Conservation (phyloP, 53 echinoderm and acorn worm species). For the Patiria pectinifera region DNA sequence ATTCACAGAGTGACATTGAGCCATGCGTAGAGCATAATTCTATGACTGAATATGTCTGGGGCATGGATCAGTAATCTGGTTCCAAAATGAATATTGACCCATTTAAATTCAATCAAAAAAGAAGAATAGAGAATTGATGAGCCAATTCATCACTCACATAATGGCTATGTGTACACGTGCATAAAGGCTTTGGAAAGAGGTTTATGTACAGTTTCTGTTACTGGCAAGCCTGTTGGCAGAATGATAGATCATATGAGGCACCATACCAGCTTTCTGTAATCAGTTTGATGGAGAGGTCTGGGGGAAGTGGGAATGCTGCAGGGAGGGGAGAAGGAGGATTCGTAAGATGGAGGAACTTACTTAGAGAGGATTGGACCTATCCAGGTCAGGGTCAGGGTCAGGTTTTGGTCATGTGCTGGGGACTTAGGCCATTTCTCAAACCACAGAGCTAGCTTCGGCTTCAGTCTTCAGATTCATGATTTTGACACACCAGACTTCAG, state of each 20-base stretch:
- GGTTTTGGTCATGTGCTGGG: neutral
- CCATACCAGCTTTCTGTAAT: neutral
- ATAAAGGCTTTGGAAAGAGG: neutral
- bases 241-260: conserved; percentile 6
- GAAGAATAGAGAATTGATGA: conserved; percentile 33
- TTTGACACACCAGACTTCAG: too few species aligned
- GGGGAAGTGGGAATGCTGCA: neutral
- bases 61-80: conserved; percentile 51
- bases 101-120: conserved; percentile 34
- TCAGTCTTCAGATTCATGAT: too few species aligned
- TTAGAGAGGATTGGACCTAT: neutral
- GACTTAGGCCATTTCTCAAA: neutral
- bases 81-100: conserved; percentile 47
- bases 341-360: neutral
- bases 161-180: neutral
- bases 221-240: conserved; percentile 1
- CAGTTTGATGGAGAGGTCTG: neutral
- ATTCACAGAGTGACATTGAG: neutral
- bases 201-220: neutral
- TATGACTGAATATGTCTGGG: conserved; percentile 55
- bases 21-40: neutral
- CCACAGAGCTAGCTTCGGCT: too few species aligned
- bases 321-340: neutral
- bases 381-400: neutral
- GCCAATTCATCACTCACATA: conserved; percentile 18